phyloP scores from a whole-genome alignment of 2,113 vertebrate genomes.

The Pituophis catenifer region DNA sequence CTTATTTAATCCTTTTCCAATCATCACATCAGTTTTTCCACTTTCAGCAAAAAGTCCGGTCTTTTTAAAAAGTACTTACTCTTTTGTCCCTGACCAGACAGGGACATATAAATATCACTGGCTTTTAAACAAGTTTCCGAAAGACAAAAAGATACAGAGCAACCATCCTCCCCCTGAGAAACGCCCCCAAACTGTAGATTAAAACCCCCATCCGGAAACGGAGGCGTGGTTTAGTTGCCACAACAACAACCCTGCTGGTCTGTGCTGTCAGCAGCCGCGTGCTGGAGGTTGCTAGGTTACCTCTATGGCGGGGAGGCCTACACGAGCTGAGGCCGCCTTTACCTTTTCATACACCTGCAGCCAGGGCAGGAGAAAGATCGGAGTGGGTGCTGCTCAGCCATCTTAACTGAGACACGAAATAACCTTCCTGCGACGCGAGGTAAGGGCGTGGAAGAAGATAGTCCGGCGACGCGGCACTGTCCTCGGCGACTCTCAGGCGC shows the following conservation, averaged over 20 bases:
- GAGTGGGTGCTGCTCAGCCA: neutral
- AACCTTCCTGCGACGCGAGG: neutral
- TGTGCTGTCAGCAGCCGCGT: slow-evolving; percentile 46
- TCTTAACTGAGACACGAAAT: neutral
- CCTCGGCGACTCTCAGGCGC: neutral
- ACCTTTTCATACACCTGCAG: neutral
- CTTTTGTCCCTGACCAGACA: neutral
- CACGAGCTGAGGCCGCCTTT: neutral
- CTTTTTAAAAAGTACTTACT: neutral
- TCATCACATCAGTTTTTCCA: neutral
- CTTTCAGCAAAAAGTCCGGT: neutral
- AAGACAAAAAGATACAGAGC: neutral
- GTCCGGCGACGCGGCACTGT: no score
- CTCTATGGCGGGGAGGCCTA: neutral
- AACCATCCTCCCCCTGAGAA: neutral
- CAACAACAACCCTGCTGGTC: neutral
- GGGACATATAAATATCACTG: neutral
- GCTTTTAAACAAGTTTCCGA: neutral
- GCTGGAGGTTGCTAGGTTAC: neutral
- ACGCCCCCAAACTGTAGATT: neutral
- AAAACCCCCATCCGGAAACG: neutral
- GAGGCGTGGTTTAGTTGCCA: fast-evolving
- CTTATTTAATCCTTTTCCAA: neutral
- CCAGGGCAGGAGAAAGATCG: neutral
- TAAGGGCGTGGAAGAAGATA: neutral